Conservation (phyloP, 2,797 vertebrate species). For the Enteromius fasciolatus region DNA sequence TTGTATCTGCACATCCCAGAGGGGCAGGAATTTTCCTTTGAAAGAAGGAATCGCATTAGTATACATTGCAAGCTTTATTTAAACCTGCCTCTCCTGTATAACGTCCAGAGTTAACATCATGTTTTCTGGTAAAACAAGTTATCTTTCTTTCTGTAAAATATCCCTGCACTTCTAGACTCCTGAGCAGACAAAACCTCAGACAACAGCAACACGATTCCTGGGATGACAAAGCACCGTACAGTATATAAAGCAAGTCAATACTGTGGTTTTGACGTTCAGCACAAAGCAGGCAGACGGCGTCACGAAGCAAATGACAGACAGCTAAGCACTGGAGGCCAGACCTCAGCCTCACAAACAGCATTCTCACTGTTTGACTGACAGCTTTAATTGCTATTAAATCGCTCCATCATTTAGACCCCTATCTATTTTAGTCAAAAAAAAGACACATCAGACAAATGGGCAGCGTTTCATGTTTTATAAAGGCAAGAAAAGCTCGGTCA, state of each 20-base stretch:
- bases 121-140: not conserved
- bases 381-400: constrained; percentile 29
- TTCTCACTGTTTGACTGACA: constrained; percentile 40
- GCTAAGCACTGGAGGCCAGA: not conserved
- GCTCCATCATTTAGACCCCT: constrained; percentile 26
- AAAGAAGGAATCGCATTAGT: not conserved
- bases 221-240: constrained; percentile 4
- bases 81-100: not conserved
- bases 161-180: not conserved
- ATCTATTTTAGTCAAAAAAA: constrained; percentile 7
- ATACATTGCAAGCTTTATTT: not conserved
- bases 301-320: constrained; percentile 32
- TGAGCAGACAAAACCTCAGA: constrained; percentile 1
- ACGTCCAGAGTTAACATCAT: not conserved
- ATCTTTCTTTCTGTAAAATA: not conserved
- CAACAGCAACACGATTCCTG: not conserved
- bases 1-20: not conserved
- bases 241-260: constrained; percentile 2
- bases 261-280: constrained; percentile 3
- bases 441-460: constrained; percentile 20
- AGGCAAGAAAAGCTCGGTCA: not conserved
- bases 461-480: constrained; percentile 2
- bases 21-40: not conserved
- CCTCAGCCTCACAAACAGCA: constrained; percentile 23
- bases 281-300: not conserved